Base-by-base conservation (phyloP, 2,888 invertebrate genomes). In the Sepiola atlantica region DNA sequence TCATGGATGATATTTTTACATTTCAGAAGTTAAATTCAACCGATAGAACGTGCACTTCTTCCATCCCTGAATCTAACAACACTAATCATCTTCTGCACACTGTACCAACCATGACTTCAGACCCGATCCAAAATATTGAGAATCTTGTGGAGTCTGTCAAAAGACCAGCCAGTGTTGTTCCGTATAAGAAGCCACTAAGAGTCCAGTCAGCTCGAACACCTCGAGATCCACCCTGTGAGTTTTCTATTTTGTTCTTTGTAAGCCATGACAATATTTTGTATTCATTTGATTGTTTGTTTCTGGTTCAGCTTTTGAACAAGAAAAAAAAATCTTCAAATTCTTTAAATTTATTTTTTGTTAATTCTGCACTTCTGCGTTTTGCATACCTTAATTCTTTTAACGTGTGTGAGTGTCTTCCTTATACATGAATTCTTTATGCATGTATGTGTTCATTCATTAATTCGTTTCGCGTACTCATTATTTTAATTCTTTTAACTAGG, bases 11-110 rank as follows among this genome's bases (percentile, higher is more conserved):
- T 77, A n/a, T 77, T n/a, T 77, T 77, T 77, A 77, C 14, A 32
- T 20, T 77, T 77, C 77, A 77, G 77, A 77, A 77, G 77, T 77
- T 77, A 77, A 77, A 77, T 77, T 77, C 77, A 77, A 77, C n/a
- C n/a, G 77, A 77, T 20, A 77, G 77, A 20, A 77, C 77, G n/a
- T 32, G 16, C n/a, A n/a, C 14, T 77, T 32, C 32, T 77, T 77
- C 77, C n/a, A 2, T n/a, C n/a, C 77, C 12, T 77, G n/a, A 77
- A 14, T 77, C 77, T n/a, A 32, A 32, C 77, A n/a, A 77, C 32
- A 77, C 0, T 14, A 12, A 77, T 18, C 77, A 14, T n/a, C 14
- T n/a, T 1, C 32, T 77, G 32, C n/a, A 77, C 18, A 32, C 77
- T 16, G 32, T 20, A n/a, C n/a, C 77, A n/a, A n/a, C n/a, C 61